These are phyloP conservation scores for Phorcus lineatus DNA, from an alignment of 2,888 invertebrate genomes.

Conservation along the genomic window DNA sequence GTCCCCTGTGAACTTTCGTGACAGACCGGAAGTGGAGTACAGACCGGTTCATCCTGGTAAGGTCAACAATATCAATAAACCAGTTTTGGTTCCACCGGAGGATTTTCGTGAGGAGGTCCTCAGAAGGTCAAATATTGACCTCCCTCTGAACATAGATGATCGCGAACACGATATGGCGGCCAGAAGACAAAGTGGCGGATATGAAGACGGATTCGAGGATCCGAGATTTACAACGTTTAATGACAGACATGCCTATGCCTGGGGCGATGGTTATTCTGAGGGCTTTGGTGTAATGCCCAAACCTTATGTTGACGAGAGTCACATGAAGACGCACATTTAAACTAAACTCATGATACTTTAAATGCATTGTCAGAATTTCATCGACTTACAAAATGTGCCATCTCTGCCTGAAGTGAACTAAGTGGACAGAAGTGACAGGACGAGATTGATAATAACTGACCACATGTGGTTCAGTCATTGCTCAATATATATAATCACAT, in stretches of 20 bases:
- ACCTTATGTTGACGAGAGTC: not conserved
- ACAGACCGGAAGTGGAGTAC: not conserved
- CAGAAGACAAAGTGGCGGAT: too few species aligned
- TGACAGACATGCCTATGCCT: not conserved
- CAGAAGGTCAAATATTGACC: not conserved
- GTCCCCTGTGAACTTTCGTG: not conserved
- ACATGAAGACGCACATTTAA: not conserved
- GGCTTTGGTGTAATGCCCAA: not conserved
- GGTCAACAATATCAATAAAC: not conserved
- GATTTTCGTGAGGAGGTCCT: not conserved
- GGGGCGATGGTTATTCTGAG: not conserved
- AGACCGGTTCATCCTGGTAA: not conserved
- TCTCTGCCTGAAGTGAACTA: too few species aligned
- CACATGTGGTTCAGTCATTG: too few species aligned
- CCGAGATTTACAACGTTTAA: not conserved
- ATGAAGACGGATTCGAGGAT: not conserved
- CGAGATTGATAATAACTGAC: too few species aligned
- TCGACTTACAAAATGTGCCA: too few species aligned
- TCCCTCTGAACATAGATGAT: not conserved
- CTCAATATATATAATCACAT: too few species aligned
- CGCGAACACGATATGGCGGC: not conserved
- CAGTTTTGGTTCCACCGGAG: not conserved
- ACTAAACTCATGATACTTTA: not conserved
- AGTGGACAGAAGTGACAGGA: too few species aligned
- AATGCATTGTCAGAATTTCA: too few species aligned